phyloP scores from a whole-genome alignment of 2,888 invertebrate species.

The Abrostola tripartita region DNA sequence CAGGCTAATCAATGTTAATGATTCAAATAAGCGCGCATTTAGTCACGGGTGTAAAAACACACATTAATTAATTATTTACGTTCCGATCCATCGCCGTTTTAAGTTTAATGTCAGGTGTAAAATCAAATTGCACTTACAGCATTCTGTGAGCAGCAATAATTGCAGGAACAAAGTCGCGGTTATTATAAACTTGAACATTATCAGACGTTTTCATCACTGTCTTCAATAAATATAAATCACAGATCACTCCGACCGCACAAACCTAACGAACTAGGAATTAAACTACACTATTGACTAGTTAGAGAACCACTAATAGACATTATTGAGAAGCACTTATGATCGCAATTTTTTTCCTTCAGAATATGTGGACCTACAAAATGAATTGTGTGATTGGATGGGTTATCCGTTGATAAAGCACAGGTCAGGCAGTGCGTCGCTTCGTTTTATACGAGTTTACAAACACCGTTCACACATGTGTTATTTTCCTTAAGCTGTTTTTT shows the following conservation, averaged over 20 bases:
- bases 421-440: slow-evolving; percentile 39
- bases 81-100: slow-evolving; percentile 40
- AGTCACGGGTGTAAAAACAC: slow-evolving; percentile 28
- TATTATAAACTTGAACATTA: slow-evolving; percentile 55
- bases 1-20: slow-evolving; percentile 18
- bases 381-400: slow-evolving; percentile 39
- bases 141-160: slow-evolving; percentile 53
- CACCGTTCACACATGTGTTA: slow-evolving; percentile 30
- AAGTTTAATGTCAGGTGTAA: slow-evolving; percentile 38
- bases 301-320: slow-evolving; percentile 24
- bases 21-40: slow-evolving; percentile 36
- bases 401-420: slow-evolving; percentile 39
- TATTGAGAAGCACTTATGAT: slow-evolving; percentile 13
- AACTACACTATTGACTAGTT: slow-evolving; percentile 12
- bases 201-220: slow-evolving; percentile 49
- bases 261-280: slow-evolving; percentile 10
- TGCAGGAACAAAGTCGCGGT: slow-evolving; percentile 53
- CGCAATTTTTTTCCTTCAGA: slow-evolving; percentile 12
- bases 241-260: slow-evolving; percentile 20
- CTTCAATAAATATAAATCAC: slow-evolving; percentile 22
- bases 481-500: slow-evolving; percentile 55
- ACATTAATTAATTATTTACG: slow-evolving; percentile 35
- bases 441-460: slow-evolving; percentile 48
- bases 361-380: slow-evolving; percentile 14
- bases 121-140: slow-evolving; percentile 62